Percentiles rank a stretch among this genome's conserved stretches.
phyloP scores from a whole-genome alignment of 2,888 invertebrate species.

The Leptothorax acervorum region DNA sequence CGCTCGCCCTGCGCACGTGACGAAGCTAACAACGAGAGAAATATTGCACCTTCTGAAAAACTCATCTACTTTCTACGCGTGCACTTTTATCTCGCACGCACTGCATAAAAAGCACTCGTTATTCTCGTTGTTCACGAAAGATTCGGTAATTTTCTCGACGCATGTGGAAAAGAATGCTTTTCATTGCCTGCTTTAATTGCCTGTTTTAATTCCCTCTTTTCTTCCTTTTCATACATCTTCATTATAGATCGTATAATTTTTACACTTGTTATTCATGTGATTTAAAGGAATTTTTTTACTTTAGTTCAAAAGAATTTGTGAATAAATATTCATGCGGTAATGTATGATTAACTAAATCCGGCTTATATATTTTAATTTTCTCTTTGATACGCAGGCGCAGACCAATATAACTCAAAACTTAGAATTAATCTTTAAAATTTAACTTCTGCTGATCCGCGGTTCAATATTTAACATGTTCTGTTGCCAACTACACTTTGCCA shows the following conservation, averaged over 20 bases:
- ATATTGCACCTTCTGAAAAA: slow-evolving; percentile 21
- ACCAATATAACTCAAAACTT: too few relatives aligned
- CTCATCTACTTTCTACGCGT: slow-evolving; percentile 47
- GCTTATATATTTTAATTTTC: not conserved
- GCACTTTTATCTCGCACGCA: slow-evolving; percentile 37
- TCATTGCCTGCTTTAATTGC: not conserved
- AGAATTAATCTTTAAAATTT: too few relatives aligned
- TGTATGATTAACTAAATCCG: not conserved
- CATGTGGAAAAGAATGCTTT: not conserved
- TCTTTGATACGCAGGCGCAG: not conserved
- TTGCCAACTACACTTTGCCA: not conserved
- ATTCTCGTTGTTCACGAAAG: slow-evolving; percentile 28
- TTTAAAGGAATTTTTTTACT: not conserved
- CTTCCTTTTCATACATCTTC: not conserved
- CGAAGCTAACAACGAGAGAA: slow-evolving; percentile 54
- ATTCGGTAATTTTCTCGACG: slow-evolving; percentile 1
- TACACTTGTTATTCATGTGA: not conserved
- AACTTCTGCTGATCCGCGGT: too few relatives aligned
- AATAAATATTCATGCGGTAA: not conserved
- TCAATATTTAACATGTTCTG: too few relatives aligned
- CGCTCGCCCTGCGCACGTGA: slow-evolving; percentile 55
- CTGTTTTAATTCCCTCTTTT: not conserved
- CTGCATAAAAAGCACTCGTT: slow-evolving; percentile 16
- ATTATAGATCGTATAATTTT: not conserved
- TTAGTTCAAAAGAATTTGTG: not conserved